Evolutionary conservation across 2,888 invertebrate genomes (phyloP).

Genomic region (Branchipolynoe longqiensis): DNA sequence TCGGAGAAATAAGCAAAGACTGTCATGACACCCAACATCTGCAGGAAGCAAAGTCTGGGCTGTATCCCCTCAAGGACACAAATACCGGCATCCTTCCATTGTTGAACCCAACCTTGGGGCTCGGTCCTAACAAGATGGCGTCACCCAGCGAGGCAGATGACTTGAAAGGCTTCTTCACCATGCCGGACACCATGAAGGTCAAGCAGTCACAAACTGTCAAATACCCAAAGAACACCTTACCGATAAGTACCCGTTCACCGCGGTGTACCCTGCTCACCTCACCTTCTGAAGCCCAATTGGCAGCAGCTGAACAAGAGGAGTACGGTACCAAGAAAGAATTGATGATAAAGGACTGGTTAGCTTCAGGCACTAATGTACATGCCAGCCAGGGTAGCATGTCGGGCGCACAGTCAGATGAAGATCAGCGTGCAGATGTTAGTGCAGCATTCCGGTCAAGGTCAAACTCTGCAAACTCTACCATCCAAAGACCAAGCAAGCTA

Average conservation of each 20-base stretch:
- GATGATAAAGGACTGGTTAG: conserved; percentile 20
- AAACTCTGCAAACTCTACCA: not conserved
- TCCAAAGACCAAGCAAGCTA: not conserved
- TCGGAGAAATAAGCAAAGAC: not conserved
- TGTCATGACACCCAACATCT: not conserved
- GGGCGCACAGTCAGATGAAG: conserved; percentile 24
- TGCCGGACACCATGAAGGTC: not conserved
- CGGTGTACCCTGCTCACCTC: not conserved
- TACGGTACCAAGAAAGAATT: not conserved
- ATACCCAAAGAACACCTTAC: not conserved
- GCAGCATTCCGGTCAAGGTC: not conserved
- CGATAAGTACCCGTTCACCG: not conserved
- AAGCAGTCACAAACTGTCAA: not conserved
- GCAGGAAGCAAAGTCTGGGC: no score
- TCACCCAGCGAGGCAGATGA: not conserved
- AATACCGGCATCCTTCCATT: not conserved
- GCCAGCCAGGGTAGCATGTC: not conserved
- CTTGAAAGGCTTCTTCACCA: conserved; percentile 44
- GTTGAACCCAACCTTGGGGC: not conserved
- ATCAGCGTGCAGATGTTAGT: not conserved
- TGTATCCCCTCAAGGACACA: not conserved
- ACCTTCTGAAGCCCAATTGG: not conserved
- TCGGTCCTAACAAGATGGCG: not conserved
- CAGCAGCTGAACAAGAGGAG: not conserved
- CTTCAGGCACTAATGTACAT: not conserved